Evolutionary conservation across 2,797 vertebrate genomes (phyloP).

Genomic region (Holocentrus rufus): DNA sequence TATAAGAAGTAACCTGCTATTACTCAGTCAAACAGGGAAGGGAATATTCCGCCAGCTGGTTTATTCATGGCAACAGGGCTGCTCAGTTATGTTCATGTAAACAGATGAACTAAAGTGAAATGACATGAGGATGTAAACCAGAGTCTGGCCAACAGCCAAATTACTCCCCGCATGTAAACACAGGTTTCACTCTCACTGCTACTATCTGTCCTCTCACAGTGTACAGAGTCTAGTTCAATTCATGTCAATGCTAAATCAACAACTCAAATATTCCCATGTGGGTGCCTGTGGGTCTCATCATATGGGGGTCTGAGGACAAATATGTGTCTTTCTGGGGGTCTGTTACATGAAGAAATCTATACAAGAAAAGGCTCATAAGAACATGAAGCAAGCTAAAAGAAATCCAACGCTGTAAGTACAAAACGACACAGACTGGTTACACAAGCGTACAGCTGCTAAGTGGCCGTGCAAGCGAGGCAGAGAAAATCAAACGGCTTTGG

Average conservation of each 20-base stretch:
- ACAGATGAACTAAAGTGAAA: constrained; percentile 42
- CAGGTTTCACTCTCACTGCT: constrained; percentile 5
- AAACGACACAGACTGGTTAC: constrained; percentile 62
- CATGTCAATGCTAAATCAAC: not conserved
- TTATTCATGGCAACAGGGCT: constrained; percentile 20
- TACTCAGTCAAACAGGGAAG: constrained; percentile 19
- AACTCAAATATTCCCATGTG: not conserved
- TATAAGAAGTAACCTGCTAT: not conserved
- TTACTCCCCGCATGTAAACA: constrained; percentile 20
- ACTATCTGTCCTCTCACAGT: not conserved
- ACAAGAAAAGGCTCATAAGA: constrained; percentile 27
- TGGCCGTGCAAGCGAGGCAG: constrained; percentile 64
- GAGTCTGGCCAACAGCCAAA: constrained; percentile 15
- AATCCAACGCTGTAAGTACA: constrained; percentile 43
- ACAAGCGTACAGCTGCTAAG: constrained; percentile 71
- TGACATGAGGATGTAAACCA: constrained; percentile 20
- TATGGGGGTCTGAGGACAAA: not conserved
- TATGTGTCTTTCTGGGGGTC: constrained; percentile 8
- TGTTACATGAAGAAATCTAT: constrained; percentile 23
- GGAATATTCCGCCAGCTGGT: constrained; percentile 20
- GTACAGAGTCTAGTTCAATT: not conserved
- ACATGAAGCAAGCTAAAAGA: constrained; percentile 49
- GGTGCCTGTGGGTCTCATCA: constrained; percentile 4
- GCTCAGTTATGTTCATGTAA: constrained; percentile 26
- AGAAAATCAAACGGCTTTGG: constrained; percentile 72